A percentile compares a stretch with the other conserved stretches of the same genome.
These are phyloP conservation scores for Eclectus roratus DNA, from an alignment of 2,113 vertebrate genomes.

Conservation along the genomic window DNA sequence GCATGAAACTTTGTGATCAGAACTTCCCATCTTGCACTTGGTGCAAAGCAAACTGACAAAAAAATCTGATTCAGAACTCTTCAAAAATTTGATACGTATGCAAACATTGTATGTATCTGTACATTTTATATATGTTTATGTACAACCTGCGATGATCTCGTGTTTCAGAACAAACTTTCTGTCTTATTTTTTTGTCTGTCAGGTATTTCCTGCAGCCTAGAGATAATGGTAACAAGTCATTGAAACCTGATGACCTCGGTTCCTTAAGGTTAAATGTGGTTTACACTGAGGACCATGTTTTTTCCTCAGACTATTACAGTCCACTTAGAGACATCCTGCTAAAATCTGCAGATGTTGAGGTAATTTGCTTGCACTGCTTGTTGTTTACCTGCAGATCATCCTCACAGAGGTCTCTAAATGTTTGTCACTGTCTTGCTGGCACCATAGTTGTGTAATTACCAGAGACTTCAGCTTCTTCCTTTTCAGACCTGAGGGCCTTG, in stretches of 20 bases:
- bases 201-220: conserved; percentile 98
- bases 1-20: not conserved
- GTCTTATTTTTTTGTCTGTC: conserved; percentile 8
- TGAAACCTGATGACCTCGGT: conserved; percentile 94
- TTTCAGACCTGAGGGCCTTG: not conserved
- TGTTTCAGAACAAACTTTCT: not conserved
- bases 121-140: not conserved
- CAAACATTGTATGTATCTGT: not conserved
- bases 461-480: not conserved
- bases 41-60: not conserved
- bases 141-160: not conserved
- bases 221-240: conserved; percentile 88
- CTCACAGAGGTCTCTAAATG: not conserved
- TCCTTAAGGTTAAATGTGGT: conserved; percentile 94
- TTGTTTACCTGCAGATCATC: not conserved
- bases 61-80: not conserved
- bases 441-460: not conserved
- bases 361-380: conserved; percentile 52
- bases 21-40: not conserved
- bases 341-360: conserved; percentile 88
- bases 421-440: not conserved
- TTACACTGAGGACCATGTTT: conserved; percentile 98
- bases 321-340: conserved; percentile 89
- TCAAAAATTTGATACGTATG: not conserved
- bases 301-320: conserved; percentile 90